Conservation (phyloP, 2,888 invertebrate species). For the Drosophila anomelani region DNA sequence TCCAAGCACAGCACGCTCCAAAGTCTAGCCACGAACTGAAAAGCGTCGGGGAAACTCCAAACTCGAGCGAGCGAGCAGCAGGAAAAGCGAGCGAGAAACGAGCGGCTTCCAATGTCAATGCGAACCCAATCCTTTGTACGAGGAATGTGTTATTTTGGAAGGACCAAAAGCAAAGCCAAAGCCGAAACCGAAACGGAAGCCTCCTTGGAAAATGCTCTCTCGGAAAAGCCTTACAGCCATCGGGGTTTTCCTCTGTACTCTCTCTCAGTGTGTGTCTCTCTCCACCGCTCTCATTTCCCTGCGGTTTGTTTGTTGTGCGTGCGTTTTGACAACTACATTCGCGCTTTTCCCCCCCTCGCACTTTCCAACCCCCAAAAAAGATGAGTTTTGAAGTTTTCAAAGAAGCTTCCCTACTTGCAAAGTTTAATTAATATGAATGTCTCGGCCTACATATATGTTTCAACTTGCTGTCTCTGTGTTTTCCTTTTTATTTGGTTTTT, state of each 20-base stretch:
- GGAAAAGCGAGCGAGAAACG: conserved; percentile 28
- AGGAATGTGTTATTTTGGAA: conserved; percentile 77
- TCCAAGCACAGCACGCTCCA: conserved; percentile 76
- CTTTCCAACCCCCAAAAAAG: conserved; percentile 9
- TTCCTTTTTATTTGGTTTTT: conserved; percentile 14
- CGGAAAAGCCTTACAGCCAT: conserved; percentile 5
- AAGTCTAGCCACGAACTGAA: conserved; percentile 78
- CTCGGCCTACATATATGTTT: conserved; percentile 22
- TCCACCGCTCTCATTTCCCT: conserved; percentile 8
- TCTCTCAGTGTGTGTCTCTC: neutral
- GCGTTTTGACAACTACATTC: conserved; percentile 45
- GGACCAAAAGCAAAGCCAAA: conserved; percentile 18
- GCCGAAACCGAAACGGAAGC: conserved; percentile 6
- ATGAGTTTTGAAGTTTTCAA: conserved; percentile 35
- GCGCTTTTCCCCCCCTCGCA: conserved; percentile 14
- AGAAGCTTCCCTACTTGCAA: conserved; percentile 34
- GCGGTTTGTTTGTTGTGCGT: conserved; percentile 51
- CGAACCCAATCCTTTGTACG: conserved; percentile 67
- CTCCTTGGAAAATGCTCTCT: conserved; percentile 60
- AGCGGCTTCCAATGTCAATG: conserved; percentile 67
- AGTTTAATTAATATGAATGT: conserved; percentile 42
- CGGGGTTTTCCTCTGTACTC: conserved; percentile 13
- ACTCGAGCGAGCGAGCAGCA: conserved; percentile 48
- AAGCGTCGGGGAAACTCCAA: conserved; percentile 57
- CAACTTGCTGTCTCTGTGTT: conserved; percentile 14